Base-by-base conservation (phyloP, 1,140 invertebrate genomes). In the Bombus cullumanus region DNA sequence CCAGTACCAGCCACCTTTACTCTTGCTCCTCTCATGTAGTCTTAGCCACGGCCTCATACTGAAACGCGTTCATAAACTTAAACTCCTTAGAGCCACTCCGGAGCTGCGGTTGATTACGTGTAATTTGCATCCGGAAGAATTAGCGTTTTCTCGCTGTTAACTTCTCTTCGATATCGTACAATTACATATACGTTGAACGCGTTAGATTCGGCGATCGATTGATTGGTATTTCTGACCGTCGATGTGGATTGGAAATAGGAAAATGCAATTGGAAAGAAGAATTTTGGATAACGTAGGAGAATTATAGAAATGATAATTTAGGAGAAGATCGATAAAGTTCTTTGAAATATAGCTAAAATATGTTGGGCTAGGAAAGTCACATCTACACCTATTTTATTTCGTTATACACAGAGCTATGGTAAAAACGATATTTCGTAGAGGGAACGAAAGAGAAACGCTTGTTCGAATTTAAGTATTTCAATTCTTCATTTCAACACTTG, bases 11-110 rank as follows among this genome's bases (percentile, higher is more conserved):
- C 92, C 89, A 81, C 88, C 92, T 86, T 93, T 90, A 83, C 81
- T 85, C 83, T 87, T 84, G 75, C 90, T 89, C 79, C 78, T 86
- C 78, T 86, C 88, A 34, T 81, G 80, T 90, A 82, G 88, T 81
- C 88, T 80, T 81, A 90, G 83, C 80, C 88, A 79, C 73, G 77
- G 76, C 68, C 85, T 91, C 90, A 78, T 89, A 82, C 75, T 66
- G 79, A 89, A 91, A 86, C 85, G 78, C 90, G 88, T 92, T 86
- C 92, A 90, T 92, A 92, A 92, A 92, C 88, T 93, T 89, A 89
- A 86, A 88, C 90, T 88, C 82, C 86, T 91, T 87, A 74, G 53
- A 47, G 12, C 74, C 72, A 69, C 47, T 53, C 18, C 86, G 73
- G 59, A 76, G 37, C 37, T 77, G 10, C 22, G 37, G 57, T 28